Conservation (phyloP, 2,888 invertebrate genomes). For the Carcina quercana region DNA sequence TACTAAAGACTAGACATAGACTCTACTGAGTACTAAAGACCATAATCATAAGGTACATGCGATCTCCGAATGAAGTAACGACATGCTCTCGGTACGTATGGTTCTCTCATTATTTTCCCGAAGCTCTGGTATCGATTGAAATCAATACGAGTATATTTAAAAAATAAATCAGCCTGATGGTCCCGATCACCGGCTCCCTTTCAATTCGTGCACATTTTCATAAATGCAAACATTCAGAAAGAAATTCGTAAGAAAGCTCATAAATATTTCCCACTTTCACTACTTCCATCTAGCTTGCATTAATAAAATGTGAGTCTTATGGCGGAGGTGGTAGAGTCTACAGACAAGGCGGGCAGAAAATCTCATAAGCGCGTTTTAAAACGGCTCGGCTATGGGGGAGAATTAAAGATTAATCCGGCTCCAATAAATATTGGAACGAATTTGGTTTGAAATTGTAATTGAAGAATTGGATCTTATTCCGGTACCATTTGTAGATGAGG, state of each 20-base stretch:
- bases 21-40: too few species aligned
- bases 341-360: constrained; percentile 21
- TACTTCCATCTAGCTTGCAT: constrained; percentile 31
- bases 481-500: constrained; percentile 67
- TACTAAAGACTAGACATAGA: too few species aligned
- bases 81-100: too few species aligned
- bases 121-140: too few species aligned
- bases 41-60: too few species aligned
- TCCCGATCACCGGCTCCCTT: constrained; percentile 34
- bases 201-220: constrained; percentile 71
- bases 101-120: too few species aligned
- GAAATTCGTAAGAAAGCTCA: constrained; percentile 72
- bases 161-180: constrained; percentile 10
- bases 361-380: constrained; percentile 67
- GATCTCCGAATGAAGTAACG: too few species aligned
- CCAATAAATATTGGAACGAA: constrained; percentile 69
- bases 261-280: constrained; percentile 72
- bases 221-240: constrained; percentile 73
- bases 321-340: constrained; percentile 19
- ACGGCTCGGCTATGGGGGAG: constrained; percentile 42
- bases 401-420: constrained; percentile 70
- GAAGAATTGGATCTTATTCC: constrained; percentile 67
- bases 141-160: too few species aligned
- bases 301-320: constrained; percentile 28
- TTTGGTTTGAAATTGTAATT: constrained; percentile 65